Evolutionary conservation across 2,888 invertebrate genomes (phyloP).

Genomic region (Homarus gammarus): DNA sequence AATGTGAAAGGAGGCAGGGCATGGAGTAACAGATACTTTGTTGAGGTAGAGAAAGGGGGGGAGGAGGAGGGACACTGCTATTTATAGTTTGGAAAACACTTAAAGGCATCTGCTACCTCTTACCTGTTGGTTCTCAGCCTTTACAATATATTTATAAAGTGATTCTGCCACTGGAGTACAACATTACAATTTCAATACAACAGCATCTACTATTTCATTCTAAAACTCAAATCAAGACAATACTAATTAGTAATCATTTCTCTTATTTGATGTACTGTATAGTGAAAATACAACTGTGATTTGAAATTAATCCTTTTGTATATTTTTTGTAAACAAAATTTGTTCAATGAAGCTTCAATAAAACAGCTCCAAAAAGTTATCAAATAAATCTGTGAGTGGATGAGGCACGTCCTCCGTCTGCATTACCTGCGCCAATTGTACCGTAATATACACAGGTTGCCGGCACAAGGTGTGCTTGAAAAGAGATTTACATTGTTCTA

Average conservation of each 20-base stretch:
- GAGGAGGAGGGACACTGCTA: too few species aligned
- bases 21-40: too few species aligned
- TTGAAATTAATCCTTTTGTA: conserved; percentile 11
- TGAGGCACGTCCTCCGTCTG: background rate
- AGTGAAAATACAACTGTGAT: background rate
- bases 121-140: too few species aligned
- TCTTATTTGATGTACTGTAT: background rate
- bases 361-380: background rate
- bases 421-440: conserved; percentile 51
- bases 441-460: conserved; percentile 49
- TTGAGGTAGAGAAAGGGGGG: too few species aligned
- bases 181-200: background rate
- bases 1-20: too few species aligned
- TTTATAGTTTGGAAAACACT: background rate
- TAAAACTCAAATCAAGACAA: conserved; percentile 1
- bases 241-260: background rate
- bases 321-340: background rate
- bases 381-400: background rate
- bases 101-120: background rate
- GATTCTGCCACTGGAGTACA: background rate
- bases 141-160: too few species aligned
- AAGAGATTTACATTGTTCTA: conserved; percentile 37
- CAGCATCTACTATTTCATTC: background rate
- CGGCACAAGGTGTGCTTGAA: conserved; percentile 49
- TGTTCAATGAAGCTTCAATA: background rate